Evolutionary conservation across 1,140 invertebrate genomes (phyloP).

Genomic region (Cheumatopsyche charites): DNA sequence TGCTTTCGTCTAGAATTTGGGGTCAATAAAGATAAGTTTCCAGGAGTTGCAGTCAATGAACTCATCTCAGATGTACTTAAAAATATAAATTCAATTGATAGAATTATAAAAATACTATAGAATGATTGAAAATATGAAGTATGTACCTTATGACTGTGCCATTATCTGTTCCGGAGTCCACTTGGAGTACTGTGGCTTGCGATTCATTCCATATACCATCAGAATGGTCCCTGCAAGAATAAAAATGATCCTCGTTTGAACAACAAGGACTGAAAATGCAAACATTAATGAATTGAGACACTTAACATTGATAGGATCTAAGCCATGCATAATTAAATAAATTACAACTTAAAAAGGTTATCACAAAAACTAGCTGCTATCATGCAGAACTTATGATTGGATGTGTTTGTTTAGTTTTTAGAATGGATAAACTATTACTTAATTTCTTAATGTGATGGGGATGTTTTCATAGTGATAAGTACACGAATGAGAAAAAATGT

Average conservation of each 20-base stretch:
- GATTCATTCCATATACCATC: slow-evolving; percentile 88
- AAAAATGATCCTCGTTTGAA: slow-evolving; percentile 46
- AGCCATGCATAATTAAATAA: slow-evolving; percentile 38
- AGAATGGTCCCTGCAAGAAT: slow-evolving; percentile 71
- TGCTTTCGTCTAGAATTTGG: slow-evolving; percentile 78
- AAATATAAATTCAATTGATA: slow-evolving; percentile 1
- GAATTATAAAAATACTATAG: not conserved
- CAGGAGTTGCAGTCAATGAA: slow-evolving; percentile 62
- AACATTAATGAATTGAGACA: slow-evolving; percentile 44
- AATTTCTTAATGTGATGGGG: too few relatives aligned
- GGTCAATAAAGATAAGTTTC: slow-evolving; percentile 68
- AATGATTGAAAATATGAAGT: not conserved
- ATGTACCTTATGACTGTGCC: slow-evolving; percentile 62
- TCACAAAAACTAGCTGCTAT: too few relatives aligned
- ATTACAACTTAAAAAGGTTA: not conserved
- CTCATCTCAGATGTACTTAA: slow-evolving; percentile 64
- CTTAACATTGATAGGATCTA: slow-evolving; percentile 39
- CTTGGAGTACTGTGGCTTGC: slow-evolving; percentile 80
- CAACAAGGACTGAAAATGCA: slow-evolving; percentile 45
- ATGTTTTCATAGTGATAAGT: too few relatives aligned
- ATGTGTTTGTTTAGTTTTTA: too few relatives aligned
- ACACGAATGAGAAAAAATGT: too few relatives aligned
- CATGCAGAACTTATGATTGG: too few relatives aligned
- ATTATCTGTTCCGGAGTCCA: slow-evolving; percentile 71
- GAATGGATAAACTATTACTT: too few relatives aligned